Base-by-base conservation (phyloP, 2,888 invertebrate species). In the Hermaeophaga mercurialis region DNA sequence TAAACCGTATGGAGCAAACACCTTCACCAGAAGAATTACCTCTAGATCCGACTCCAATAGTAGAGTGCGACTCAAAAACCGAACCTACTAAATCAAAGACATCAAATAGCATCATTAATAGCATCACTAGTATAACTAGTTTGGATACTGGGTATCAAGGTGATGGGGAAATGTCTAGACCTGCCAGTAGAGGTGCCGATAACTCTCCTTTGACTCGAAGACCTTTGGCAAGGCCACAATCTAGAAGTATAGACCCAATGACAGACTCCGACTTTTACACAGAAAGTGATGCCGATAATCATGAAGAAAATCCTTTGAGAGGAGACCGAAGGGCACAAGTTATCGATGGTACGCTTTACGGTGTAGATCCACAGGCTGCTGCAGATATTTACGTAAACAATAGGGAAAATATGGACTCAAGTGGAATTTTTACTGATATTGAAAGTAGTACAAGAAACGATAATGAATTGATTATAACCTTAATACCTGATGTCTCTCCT, bases 111-210 rank as follows among this genome's bases (percentile, higher is more conserved):
- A 91, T 91, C 70, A 88, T 92, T 14, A 91, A 91, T 1, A 91
- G 92, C 71, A 89, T 92, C 12, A 92, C 92, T n/a, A 92, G 93
- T 73, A 91, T 92, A 59, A 91, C 91, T 19, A 95, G 94, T 77
- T 82, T 94, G 64, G 95, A 96, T 76, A 90, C 89, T n/a, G 95
- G 96, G 34, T 95, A 94, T 78, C 94, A 94, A 79, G 94, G 94
- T 7, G 92, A 92, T 77, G 92, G 92, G 3, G 92, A 92, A 79
- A 91, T 91, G 85, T 92, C 92, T 17, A 82, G 92, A 58, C 92
- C 92, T 0, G 91, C 89, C 0, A 92, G 92, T 67, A 84, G 92
- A 61, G 88, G 88, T 43, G 88, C 89, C 26, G 90, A 91, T 73
- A 88, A 88, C 72, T 88, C 89, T 3, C 84, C 85, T 3, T 78